Base-by-base conservation (phyloP, 2,113 vertebrate species). In the Tachuris rubrigastra region DNA sequence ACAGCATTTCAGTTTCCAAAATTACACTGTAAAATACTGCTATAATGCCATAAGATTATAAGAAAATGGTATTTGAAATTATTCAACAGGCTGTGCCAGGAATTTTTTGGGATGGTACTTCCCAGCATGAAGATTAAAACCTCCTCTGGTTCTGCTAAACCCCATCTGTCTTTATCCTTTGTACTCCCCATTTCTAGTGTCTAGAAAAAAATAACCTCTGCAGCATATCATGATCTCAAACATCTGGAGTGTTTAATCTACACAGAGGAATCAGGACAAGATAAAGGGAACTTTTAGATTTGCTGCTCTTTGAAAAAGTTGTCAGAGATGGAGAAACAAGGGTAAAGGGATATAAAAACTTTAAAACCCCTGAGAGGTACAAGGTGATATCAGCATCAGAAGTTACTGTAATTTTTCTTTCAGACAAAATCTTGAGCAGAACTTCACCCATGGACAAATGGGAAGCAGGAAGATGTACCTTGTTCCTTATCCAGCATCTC, bases 281-380 rank as follows among this genome's bases (percentile, higher is more conserved):
- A 76, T 56, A 80, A 66, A 76, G 11, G 44, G 30, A 77, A 47
- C 10, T 50, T n/a, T 12, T 55, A 37, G 27, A 17, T 19, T 23
- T 0, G 0, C 41, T 35, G 27, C 1, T 3, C 28, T 58, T 5
- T 1, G 0, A 5, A 53, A 33, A 39, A 88, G 14, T 19, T 2
- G 5, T 5, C 46, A 83, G 67, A 74, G 53, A 37, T 3, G 56
- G 37, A 79, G 33, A 22, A 73, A 31, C 35, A 65, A 87, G 46
- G 20, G 33, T 25, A 37, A 85, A 89, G 37, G 11, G 28, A 72
- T 12, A n/a, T 2, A 25, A 67, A 67, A 90, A 74, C 25, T 81
- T 52, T 3, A 39, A 8, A 83, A 35, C 33, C 44, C 69, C 69
- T 20, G 24, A 81, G 79, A 94, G 28, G 44, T 66, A 44, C 23